Conservation (phyloP, 92 coral and sea anemone genomes). For the Siderastrea radians region DNA sequence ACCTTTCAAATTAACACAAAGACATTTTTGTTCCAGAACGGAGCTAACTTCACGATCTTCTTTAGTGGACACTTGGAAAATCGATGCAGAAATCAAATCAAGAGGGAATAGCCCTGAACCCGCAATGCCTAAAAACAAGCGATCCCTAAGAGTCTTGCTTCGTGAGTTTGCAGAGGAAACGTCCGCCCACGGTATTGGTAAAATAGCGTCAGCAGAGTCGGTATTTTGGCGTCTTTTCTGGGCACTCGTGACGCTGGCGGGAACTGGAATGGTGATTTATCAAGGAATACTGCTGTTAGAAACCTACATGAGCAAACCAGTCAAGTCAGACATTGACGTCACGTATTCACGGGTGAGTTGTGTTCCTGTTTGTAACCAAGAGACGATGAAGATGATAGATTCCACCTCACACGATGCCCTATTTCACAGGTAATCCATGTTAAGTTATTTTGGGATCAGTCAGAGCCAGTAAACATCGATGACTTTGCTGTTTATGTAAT, state of each 20-base stretch:
- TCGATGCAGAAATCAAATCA: slow-evolving; percentile 20
- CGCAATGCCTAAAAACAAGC: slow-evolving; percentile 22
- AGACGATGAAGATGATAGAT: too few species aligned
- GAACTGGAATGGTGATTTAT: slow-evolving; percentile 69
- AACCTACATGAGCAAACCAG: slow-evolving; percentile 57
- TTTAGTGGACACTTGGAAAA: slow-evolving; percentile 31
- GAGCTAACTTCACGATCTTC: slow-evolving; percentile 19
- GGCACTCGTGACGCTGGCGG: slow-evolving; percentile 59
- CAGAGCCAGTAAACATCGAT: too few species aligned
- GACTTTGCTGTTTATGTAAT: too few species aligned
- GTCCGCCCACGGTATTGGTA: slow-evolving; percentile 79
- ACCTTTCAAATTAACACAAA: neutral
- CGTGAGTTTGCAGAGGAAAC: slow-evolving; percentile 81
- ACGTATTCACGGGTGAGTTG: slow-evolving; percentile 62
- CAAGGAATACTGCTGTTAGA: slow-evolving; percentile 54
- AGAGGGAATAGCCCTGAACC: slow-evolving; percentile 11
- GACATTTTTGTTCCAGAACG: neutral
- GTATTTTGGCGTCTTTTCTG: slow-evolving; percentile 75
- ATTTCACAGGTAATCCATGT: too few species aligned
- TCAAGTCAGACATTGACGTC: slow-evolving; percentile 63
- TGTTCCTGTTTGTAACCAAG: neutral
- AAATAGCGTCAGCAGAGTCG: slow-evolving; percentile 60
- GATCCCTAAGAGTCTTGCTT: slow-evolving; percentile 43
- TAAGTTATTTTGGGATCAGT: too few species aligned
- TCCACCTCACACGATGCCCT: too few species aligned